A percentile compares a stretch with the other conserved stretches of the same genome.
Conservation (phyloP, 2,113 vertebrate species). For the Leptobrachium leishanense region DNA sequence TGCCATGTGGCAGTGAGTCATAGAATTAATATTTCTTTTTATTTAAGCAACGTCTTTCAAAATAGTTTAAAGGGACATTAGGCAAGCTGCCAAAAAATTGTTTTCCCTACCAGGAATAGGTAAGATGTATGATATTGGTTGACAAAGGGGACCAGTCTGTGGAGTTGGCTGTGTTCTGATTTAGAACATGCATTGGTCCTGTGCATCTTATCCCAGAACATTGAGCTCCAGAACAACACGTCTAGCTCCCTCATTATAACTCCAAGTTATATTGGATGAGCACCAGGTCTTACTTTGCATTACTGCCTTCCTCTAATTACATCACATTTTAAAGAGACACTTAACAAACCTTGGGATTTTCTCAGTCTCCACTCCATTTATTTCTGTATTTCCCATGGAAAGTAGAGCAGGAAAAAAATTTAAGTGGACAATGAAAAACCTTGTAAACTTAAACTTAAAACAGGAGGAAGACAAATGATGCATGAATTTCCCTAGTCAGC, state of each 20-base stretch:
- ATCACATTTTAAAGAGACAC: constrained; percentile 4
- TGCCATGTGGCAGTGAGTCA: too few species aligned
- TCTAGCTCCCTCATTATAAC: background rate
- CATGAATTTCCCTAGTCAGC: background rate
- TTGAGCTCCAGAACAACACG: background rate
- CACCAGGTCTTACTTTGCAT: background rate
- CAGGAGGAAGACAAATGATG: background rate
- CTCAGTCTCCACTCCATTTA: background rate
- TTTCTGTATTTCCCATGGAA: constrained; percentile 6
- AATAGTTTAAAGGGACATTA: too few species aligned
- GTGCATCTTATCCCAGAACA: background rate
- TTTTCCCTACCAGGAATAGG: too few species aligned
- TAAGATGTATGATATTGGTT: too few species aligned
- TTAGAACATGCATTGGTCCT: background rate
- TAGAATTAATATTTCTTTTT: too few species aligned
- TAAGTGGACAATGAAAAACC: constrained; percentile 21
- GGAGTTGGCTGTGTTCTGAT: background rate
- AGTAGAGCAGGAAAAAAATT: background rate
- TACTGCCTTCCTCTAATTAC: constrained; percentile 14
- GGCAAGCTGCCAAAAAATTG: too few species aligned
- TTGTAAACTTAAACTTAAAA: constrained; percentile 2
- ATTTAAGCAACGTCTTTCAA: too few species aligned
- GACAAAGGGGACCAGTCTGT: too few species aligned
- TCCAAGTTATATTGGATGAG: constrained; percentile 20
- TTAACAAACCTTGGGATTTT: background rate